Evolutionary conservation across 2,888 invertebrate genomes (phyloP).

Genomic region (Mimachlamys varia): DNA sequence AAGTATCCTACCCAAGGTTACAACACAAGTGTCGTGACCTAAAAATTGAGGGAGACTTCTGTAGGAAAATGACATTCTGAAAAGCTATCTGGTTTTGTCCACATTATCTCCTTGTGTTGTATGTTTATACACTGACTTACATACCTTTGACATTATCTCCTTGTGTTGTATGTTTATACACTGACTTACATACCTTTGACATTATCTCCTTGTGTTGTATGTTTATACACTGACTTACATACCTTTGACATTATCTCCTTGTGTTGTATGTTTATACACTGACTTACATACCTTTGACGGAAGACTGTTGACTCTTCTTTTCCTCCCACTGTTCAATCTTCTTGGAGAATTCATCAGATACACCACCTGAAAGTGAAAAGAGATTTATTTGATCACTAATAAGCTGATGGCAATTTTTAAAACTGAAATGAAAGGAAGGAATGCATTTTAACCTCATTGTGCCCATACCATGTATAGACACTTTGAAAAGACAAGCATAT

Average conservation of each 20-base stretch:
- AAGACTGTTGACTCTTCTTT: constrained; percentile 60
- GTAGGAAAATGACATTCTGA: too few species aligned
- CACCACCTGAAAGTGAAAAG: constrained; percentile 61
- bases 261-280: neutral
- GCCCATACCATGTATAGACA: too few species aligned
- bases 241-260: constrained; percentile 49
- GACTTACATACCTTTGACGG: constrained; percentile 59
- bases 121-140: neutral
- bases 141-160: constrained; percentile 60
- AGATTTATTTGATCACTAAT: too few species aligned
- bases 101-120: neutral
- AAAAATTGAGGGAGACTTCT: too few species aligned
- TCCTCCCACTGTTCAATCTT: constrained; percentile 93
- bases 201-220: neutral
- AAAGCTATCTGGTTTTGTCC: too few species aligned
- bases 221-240: constrained; percentile 29
- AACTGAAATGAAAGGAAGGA: too few species aligned
- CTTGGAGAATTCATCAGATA: constrained; percentile 91
- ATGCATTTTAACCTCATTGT: too few species aligned
- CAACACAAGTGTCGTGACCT: too few species aligned
- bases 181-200: constrained; percentile 60
- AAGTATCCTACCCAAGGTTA: too few species aligned
- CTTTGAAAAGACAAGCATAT: too few species aligned
- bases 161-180: neutral
- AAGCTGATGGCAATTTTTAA: too few species aligned